Base-by-base conservation (phyloP, 2,888 invertebrate species). In the Creontiades dilutus region DNA sequence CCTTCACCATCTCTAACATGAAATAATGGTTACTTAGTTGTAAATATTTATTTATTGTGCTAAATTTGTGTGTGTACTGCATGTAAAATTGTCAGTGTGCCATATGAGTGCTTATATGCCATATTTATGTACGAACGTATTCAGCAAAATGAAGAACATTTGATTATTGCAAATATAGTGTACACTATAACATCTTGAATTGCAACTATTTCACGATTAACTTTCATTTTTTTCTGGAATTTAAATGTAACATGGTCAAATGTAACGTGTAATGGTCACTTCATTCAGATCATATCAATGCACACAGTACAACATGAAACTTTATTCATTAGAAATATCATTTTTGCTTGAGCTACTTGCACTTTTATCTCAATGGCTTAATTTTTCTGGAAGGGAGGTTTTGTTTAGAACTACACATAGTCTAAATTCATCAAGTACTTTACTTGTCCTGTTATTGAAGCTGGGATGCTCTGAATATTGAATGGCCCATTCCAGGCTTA, bases 31-130 rank as follows among this genome's bases (percentile, higher is more conserved):
- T 78, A 78, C 19, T 80, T 90, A 86, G 86, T 76, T 90, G 90
- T 90, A 90, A 89, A 90, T 90, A 90, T 89, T 82, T 90, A 84
- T 89, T 78, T 88, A 89, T 75, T 90, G 87, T 90, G 88, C 88
- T 90, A 75, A 90, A 46, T 89, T 46, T 76, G 78, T 89, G 84
- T 90, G 86, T 90, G 90, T 90, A 87, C 78, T 90, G 90, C 90
- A 90, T 90, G 90, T 78, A 89, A 57, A 84, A 82, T 76, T 85
- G 89, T 90, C 84, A 89, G 89, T 90, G 90, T 90, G 90, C 90
- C 88, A 78, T 46, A 55, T 85, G 61, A 85, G 85, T 85, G 61
- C 55, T 85, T 85, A 57, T 85, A 85, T 85, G 85, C 85, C 19
- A 85, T 61, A 85, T 57, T 85, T 57, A 84, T 57, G 46, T 78